Percentiles rank a stretch among this genome's conserved stretches.
Conservation (phyloP, 2,888 invertebrate species). For the Apamea anceps region DNA sequence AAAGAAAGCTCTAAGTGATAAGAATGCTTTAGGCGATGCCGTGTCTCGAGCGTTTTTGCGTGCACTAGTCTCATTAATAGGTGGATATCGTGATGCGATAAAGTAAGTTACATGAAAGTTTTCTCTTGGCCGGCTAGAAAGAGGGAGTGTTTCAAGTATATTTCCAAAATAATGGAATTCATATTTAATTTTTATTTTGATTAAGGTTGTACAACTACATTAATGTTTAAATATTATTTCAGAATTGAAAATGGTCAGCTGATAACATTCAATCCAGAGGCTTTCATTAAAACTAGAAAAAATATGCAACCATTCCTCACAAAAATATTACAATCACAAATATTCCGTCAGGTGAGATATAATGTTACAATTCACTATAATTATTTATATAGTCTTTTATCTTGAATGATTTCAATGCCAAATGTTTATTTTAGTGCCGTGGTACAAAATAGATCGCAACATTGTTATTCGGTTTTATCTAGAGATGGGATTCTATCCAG, state of each 20-base stretch:
- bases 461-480: background rate
- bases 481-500: background rate
- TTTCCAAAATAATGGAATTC: background rate
- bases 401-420: background rate
- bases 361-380: background rate
- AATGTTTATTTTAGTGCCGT: background rate
- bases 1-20: slow-evolving; percentile 94
- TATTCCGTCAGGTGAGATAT: slow-evolving; percentile 95
- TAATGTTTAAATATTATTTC: slow-evolving; percentile 58
- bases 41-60: slow-evolving; percentile 97
- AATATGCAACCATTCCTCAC: slow-evolving; percentile 96
- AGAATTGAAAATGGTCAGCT: slow-evolving; percentile 88
- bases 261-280: slow-evolving; percentile 96
- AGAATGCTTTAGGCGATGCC: slow-evolving; percentile 96
- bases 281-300: slow-evolving; percentile 96
- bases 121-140: background rate
- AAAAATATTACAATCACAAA: slow-evolving; percentile 97
- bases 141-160: background rate
- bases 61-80: slow-evolving; percentile 97
- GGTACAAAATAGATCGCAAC: background rate
- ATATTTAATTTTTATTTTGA: background rate
- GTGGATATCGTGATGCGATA: slow-evolving; percentile 97
- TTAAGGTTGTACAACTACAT: background rate
- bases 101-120: slow-evolving; percentile 83
- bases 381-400: background rate